Base-by-base conservation (phyloP, 1,140 invertebrate genomes). In the Rhagoletis zephyria region DNA sequence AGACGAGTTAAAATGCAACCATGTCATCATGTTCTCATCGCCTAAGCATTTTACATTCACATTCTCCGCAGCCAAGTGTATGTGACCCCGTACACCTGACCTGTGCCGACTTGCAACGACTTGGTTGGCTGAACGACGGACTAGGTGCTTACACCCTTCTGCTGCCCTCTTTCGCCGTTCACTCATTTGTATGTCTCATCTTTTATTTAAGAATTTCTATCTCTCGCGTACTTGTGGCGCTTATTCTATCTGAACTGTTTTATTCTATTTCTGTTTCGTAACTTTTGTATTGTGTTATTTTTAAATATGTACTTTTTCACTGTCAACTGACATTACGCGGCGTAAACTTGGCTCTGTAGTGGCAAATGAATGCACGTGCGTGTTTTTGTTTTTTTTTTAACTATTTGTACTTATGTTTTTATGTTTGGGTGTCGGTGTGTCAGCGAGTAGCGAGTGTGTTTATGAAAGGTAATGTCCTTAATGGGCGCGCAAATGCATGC, bases 11-110 rank as follows among this genome's bases (percentile, higher is more conserved):
- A 56, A 59, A 56, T 56, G 74, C 74, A 59, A 81, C 4, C 48
- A 56, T 56, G 74, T 81, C 48, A 56, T 56, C 30, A 81, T 81
- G 48, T 81, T 81, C 74, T 81, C 74, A 10, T 19, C 51, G 74
- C 74, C n/a, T n/a, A 30, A 81, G n/a, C 48, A 51, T 30, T 56
- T 56, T 56, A 81, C 74, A 81, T 51, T 51, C 48, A 81, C 19
- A 81, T 56, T 19, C 74, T 81, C 48, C 30, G 45, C 51, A 56
- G 74, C 74, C 48, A 81, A 81, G 48, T 42, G 74, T 81, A 14
- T 81, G 74, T 81, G 74, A 81, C 74, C 74, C 74, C 48, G 48
- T 81, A 81, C 74, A 81, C 74, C 74, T 81, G 74, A 81, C 74
- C 51, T 81, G 48, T 9, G 74, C 42, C 48, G 74, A 81, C 74